These are phyloP conservation scores for Siderastrea radians DNA, from an alignment of 92 coral and sea anemone genomes.

Conservation along the genomic window DNA sequence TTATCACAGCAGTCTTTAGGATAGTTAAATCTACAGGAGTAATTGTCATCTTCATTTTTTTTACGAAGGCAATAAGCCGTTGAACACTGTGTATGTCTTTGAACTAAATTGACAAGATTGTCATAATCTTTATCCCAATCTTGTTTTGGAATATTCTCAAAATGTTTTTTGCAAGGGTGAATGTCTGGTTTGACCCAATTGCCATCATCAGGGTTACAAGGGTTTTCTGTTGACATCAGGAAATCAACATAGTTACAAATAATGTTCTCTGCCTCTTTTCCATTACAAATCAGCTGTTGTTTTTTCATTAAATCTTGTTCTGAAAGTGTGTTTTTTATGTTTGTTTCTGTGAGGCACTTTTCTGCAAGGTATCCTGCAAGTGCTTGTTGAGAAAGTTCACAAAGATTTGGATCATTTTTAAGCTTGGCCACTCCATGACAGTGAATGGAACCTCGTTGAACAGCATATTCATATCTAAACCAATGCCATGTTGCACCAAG, in stretches of 20 bases:
- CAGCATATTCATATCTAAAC: conserved; percentile 74
- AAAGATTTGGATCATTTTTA: conserved; percentile 57
- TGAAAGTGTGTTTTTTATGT: neutral
- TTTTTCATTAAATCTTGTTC: neutral
- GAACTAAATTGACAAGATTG: conserved; percentile 53
- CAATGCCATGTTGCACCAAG: conserved; percentile 65
- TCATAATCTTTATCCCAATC: conserved; percentile 51
- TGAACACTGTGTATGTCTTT: conserved; percentile 52
- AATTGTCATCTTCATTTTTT: conserved; percentile 15
- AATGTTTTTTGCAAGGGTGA: conserved; percentile 46
- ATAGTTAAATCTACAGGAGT: conserved; percentile 43
- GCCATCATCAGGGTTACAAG: conserved; percentile 22
- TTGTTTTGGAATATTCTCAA: conserved; percentile 11
- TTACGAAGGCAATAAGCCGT: conserved; percentile 49
- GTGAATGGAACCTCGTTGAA: conserved; percentile 75
- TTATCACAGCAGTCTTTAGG: conserved; percentile 36
- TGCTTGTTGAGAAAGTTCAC: conserved; percentile 61
- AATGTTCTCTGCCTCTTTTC: conserved; percentile 42
- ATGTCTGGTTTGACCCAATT: conserved; percentile 34
- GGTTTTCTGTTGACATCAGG: conserved; percentile 51
- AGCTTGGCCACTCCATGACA: conserved; percentile 78
- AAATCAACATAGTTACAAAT: conserved; percentile 52
- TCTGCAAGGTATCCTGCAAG: conserved; percentile 27
- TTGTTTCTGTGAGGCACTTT: conserved; percentile 11
- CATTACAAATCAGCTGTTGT: conserved; percentile 11